Conservation (phyloP, 2,888 invertebrate genomes). For the Xiphydria camelus region DNA sequence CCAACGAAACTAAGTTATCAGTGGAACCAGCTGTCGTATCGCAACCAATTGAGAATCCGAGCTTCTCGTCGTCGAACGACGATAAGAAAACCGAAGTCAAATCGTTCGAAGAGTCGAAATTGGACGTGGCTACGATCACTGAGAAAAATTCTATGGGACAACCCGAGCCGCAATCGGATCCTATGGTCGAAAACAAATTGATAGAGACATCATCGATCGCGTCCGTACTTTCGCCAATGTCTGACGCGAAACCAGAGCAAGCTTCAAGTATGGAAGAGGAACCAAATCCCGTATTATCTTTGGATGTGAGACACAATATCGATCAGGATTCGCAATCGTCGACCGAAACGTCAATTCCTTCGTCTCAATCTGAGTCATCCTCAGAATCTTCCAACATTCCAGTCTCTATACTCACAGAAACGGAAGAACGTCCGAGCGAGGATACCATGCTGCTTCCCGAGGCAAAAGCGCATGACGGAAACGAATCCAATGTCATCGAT, state of each 20-base stretch:
- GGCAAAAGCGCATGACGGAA: constrained; percentile 17
- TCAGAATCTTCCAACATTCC: background rate
- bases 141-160: constrained; percentile 16
- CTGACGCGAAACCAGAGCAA: constrained; percentile 18
- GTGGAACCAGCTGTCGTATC: constrained; percentile 10
- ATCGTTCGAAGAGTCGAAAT: constrained; percentile 8
- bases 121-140: constrained; percentile 5
- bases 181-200: constrained; percentile 21
- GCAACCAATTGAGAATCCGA: no score
- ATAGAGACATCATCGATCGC: constrained; percentile 17
- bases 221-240: constrained; percentile 22
- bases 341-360: background rate
- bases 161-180: constrained; percentile 12
- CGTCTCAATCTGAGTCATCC: background rate
- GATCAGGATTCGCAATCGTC: constrained; percentile 3
- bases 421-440: constrained; percentile 1
- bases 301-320: constrained; percentile 27
- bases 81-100: constrained; percentile 6
- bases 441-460: constrained; percentile 1
- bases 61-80: background rate
- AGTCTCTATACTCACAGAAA: background rate
- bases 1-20: background rate
- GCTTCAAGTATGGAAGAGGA: constrained; percentile 2
- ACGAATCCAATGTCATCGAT: constrained; percentile 37
- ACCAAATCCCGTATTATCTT: constrained; percentile 36